Base-by-base conservation (phyloP, 2,888 invertebrate genomes). In the Idaea aversata region DNA sequence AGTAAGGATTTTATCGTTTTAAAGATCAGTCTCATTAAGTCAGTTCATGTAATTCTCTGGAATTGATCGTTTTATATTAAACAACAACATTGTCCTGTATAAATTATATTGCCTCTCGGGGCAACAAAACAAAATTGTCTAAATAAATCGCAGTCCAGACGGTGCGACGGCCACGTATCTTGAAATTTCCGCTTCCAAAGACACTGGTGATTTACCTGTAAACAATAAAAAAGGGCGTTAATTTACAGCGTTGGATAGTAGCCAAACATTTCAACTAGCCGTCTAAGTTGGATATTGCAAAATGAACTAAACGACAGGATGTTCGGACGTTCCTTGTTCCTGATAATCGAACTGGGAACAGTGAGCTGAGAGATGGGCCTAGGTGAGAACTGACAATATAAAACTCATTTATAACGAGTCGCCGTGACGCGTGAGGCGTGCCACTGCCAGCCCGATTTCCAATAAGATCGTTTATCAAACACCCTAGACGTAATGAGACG, bases 351-450 rank as follows among this genome's bases (percentile, higher is more conserved):
- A 87, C 84, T 81, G 79, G 80, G 76, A 81, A 81, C 75, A 82
- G 86, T 85, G 83, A 81, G 81, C 75, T 83, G 86, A 85, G 83
- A 86, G 87, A 88, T 86, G 85, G 86, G 86, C 85, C 87, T 86
- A 90, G 88, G 91, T 90, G 89, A 81, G 86, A 87, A 89, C 88
- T 88, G 89, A 91, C 88, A 86, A 88, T 90, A 88, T 90, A 89
- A 90, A 90, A 87, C 86, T 88, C 89, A 91, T 92, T 91, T 91
- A 91, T 91, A 88, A 86, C 85, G 87, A 84, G 89, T 89, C 91
- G 88, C 80, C 77, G 81, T 87, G 90, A 88, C 88, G 85, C 83
- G 85, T 82, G 84, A 85, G 85, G 88, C 88, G 88, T 88, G 88
- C 88, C 86, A 86, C 88, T 88, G 85, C 47, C 47, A 47, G 47